phyloP scores from a whole-genome alignment of 2,888 invertebrate genomes.

The Caenorhabditis wallacei region DNA sequence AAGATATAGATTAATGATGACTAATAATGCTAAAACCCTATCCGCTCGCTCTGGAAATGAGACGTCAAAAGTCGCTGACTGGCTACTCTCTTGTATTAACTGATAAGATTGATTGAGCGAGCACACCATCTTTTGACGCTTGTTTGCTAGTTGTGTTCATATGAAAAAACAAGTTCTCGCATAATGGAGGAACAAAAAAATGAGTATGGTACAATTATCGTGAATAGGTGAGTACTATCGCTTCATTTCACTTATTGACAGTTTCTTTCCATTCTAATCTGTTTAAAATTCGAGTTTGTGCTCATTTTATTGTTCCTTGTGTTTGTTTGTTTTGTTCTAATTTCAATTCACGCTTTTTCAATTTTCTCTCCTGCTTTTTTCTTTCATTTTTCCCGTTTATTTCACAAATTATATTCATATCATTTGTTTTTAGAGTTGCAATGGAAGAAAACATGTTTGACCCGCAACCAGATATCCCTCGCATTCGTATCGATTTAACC shows the following conservation, averaged over 20 bases:
- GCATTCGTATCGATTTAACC: slow-evolving; percentile 58
- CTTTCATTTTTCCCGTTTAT: not conserved
- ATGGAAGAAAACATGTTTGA: slow-evolving; percentile 73
- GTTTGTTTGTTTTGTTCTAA: not conserved
- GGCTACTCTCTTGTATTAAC: slow-evolving; percentile 14
- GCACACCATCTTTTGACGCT: slow-evolving; percentile 20
- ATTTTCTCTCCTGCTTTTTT: not conserved
- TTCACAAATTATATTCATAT: not conserved
- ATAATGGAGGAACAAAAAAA: slow-evolving; percentile 18
- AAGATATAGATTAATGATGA: slow-evolving; percentile 19
- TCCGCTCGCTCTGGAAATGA: slow-evolving; percentile 1
- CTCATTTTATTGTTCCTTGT: not conserved
- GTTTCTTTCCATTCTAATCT: not conserved
- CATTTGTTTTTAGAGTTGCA: slow-evolving; percentile 54
- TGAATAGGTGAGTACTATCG: slow-evolving; percentile 31
- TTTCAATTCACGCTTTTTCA: not conserved
- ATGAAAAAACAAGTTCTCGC: not conserved
- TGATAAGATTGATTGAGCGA: slow-evolving; percentile 53
- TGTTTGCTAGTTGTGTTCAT: slow-evolving; percentile 12
- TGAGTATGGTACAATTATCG: slow-evolving; percentile 23
- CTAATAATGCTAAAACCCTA: slow-evolving; percentile 20
- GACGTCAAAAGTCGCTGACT: slow-evolving; percentile 43
- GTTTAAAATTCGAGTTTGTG: not conserved
- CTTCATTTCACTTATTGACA: not conserved
- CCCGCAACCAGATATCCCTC: slow-evolving; percentile 55